phyloP scores from a whole-genome alignment of 2,888 invertebrate genomes.

The Lycia hirtaria region DNA sequence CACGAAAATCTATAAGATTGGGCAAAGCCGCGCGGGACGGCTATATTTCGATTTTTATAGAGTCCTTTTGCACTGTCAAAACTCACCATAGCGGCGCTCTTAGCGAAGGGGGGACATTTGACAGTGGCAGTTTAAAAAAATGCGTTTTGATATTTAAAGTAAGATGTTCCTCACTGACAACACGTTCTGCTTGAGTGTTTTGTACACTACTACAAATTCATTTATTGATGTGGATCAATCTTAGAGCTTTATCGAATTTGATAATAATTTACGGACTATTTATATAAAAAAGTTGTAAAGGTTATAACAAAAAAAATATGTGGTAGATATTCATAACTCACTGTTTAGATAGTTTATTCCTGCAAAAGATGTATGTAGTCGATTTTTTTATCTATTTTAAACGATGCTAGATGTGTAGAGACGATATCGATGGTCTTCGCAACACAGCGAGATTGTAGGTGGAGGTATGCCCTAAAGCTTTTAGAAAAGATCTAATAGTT shows the following conservation, averaged over 20 bases:
- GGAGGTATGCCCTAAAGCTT: conserved; percentile 75
- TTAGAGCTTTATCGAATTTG: conserved; percentile 86
- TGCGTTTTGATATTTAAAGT: too few species aligned
- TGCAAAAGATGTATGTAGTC: conserved; percentile 71
- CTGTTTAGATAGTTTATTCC: conserved; percentile 73
- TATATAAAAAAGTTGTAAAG: conserved; percentile 61
- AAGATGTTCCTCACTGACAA: conserved; percentile 51
- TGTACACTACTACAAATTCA: conserved; percentile 52
- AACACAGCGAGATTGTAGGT: conserved; percentile 62
- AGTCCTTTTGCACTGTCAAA: too few species aligned
- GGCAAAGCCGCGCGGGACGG: too few species aligned
- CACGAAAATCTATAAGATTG: not conserved
- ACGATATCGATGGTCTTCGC: conserved; percentile 55
- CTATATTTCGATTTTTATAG: too few species aligned
- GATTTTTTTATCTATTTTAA: conserved; percentile 78
- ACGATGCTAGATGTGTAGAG: conserved; percentile 78
- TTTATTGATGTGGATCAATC: conserved; percentile 83
- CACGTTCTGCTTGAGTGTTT: conserved; percentile 51
- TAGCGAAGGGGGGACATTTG: too few species aligned
- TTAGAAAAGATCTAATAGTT: conserved; percentile 74
- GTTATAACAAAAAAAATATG: conserved; percentile 48
- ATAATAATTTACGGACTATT: conserved; percentile 84
- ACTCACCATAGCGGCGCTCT: too few species aligned
- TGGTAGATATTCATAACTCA: conserved; percentile 65
- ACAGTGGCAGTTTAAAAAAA: too few species aligned